These are phyloP conservation scores for Acanthopleura granulata DNA, from an alignment of 2,888 invertebrate genomes.

Conservation along the genomic window DNA sequence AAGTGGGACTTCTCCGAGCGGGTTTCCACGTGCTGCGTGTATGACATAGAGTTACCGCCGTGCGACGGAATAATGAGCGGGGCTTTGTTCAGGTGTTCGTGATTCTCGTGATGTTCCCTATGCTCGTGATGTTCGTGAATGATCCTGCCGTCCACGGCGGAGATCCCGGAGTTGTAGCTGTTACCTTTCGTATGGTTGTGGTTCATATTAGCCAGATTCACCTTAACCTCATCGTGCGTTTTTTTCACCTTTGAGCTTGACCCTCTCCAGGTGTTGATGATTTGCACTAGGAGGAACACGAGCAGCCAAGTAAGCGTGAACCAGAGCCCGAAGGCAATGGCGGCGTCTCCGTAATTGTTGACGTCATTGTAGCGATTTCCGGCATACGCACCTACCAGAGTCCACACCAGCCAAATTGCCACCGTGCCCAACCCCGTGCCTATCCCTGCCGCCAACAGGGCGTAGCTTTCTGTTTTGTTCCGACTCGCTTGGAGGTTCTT, in stretches of 20 bases:
- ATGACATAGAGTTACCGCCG: neutral
- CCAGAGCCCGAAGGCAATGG: slow-evolving; percentile 8
- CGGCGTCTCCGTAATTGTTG: slow-evolving; percentile 7
- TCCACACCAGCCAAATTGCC: slow-evolving; percentile 9
- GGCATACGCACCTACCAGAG: neutral
- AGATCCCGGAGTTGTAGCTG: neutral
- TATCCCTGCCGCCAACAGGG: slow-evolving; percentile 4
- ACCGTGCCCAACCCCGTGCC: slow-evolving; percentile 2
- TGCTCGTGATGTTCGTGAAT: neutral
- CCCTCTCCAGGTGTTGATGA: neutral
- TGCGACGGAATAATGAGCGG: neutral
- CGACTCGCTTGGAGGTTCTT: neutral
- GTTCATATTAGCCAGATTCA: neutral
- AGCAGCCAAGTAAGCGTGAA: slow-evolving; percentile 14
- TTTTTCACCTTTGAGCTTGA: neutral
- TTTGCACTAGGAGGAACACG: neutral
- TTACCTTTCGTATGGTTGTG: neutral
- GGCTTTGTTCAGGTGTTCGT: neutral
- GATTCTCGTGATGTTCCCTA: too few species aligned
- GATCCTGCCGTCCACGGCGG: neutral
- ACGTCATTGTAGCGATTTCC: neutral
- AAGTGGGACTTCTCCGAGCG: neutral
- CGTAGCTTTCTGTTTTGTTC: neutral
- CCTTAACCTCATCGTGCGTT: neutral
- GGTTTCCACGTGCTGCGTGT: neutral